phyloP scores from a whole-genome alignment of 1,140 invertebrate genomes.

The fruit fly (Drosophila melanogaster) region Release_6_plus_ISO1_MT NT_033779.5:19695001-19695500 shows the following conservation, averaged over 20 bases:
- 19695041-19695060: conserved; percentile 41
- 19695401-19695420: conserved; percentile 38
- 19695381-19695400: conserved; percentile 40
- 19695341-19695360: neutral
- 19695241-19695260: conserved; percentile 44
- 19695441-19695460: conserved; percentile 72
- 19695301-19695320: conserved; percentile 66
- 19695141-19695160: conserved; percentile 55
- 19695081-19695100: conserved; percentile 56
- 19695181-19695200: conserved; percentile 57
- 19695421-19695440: conserved; percentile 18
- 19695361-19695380: conserved; percentile 41
- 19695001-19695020: neutral
- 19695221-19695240: neutral
- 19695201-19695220: conserved; percentile 13
- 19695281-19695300: conserved; percentile 71
- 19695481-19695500: conserved; percentile 53
- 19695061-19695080: conserved; percentile 45
- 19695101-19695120: conserved; percentile 43
- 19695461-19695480: conserved; percentile 77
- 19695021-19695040: conserved; percentile 22
- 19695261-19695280: conserved; percentile 63
- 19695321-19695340: neutral
- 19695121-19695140: conserved; percentile 42
- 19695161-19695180: conserved; percentile 67